These are phyloP conservation scores for Haemorhous mexicanus DNA, from an alignment of 2,113 vertebrate species.

Conservation along the genomic window DNA sequence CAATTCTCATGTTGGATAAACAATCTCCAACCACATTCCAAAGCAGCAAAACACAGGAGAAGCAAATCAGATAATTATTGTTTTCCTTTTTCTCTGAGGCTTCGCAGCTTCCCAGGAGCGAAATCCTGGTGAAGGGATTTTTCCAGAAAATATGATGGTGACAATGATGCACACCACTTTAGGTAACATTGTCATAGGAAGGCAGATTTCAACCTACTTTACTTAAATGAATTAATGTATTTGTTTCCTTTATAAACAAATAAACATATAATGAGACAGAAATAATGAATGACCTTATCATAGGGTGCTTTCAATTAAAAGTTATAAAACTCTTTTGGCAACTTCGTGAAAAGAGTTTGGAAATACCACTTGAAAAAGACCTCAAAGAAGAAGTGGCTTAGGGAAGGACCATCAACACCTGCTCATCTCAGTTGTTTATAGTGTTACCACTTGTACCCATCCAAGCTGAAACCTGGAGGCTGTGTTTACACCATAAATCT, in stretches of 20 bases:
- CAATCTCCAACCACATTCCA: no score
- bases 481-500: background rate
- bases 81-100: no score
- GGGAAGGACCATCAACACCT: background rate
- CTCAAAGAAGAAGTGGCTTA: background rate
- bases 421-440: background rate
- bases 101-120: no score
- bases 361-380: background rate
- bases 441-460: background rate
- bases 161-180: background rate
- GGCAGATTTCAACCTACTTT: background rate
- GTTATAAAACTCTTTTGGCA: background rate
- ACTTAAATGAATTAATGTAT: background rate
- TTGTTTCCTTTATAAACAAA: background rate
- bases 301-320: background rate
- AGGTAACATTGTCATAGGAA: background rate
- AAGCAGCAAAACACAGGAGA: no score
- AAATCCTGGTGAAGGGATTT: no score
- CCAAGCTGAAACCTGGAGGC: background rate
- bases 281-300: background rate
- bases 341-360: background rate
- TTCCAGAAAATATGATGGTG: no score
- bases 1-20: no score
- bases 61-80: no score
- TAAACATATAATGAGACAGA: background rate